A percentile compares a stretch with the other conserved stretches of the same genome.
phyloP scores from a whole-genome alignment of 2,797 vertebrate genomes.

The Myotis daubentonii region DNA sequence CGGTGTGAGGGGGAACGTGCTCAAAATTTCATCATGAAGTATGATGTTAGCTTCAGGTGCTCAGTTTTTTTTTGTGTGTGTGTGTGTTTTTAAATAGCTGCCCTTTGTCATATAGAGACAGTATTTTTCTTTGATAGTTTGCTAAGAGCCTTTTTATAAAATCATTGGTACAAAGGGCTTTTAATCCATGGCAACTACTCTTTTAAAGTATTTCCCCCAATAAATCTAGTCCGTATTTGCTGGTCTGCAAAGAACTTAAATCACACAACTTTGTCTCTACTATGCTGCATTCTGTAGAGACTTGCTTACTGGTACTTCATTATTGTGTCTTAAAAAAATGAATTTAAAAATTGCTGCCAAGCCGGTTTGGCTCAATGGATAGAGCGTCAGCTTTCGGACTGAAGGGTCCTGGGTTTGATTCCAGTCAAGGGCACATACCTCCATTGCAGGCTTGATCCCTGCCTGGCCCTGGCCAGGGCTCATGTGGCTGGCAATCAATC shows the following conservation, averaged over 20 bases:
- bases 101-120: neutral
- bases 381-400: too few species aligned
- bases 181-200: neutral
- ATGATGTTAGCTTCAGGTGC: neutral
- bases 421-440: too few species aligned
- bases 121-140: neutral
- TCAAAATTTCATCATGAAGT: accelerated
- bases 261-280: neutral
- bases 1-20: neutral
- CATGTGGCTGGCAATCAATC: too few species aligned
- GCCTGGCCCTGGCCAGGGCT: too few species aligned
- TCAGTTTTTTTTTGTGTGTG: neutral
- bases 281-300: too few species aligned
- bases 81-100: too few species aligned
- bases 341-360: neutral
- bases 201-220: neutral
- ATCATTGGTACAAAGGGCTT: neutral
- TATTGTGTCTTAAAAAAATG: neutral
- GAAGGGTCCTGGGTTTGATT: too few species aligned
- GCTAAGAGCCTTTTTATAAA: neutral
- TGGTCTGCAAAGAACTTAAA: neutral
- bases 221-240: neutral
- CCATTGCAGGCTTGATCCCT: too few species aligned
- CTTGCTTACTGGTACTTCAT: neutral
- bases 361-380: too few species aligned